Evolutionary conservation across 2,113 vertebrate species (phyloP).

Genomic region (Gila orcuttii): DNA sequence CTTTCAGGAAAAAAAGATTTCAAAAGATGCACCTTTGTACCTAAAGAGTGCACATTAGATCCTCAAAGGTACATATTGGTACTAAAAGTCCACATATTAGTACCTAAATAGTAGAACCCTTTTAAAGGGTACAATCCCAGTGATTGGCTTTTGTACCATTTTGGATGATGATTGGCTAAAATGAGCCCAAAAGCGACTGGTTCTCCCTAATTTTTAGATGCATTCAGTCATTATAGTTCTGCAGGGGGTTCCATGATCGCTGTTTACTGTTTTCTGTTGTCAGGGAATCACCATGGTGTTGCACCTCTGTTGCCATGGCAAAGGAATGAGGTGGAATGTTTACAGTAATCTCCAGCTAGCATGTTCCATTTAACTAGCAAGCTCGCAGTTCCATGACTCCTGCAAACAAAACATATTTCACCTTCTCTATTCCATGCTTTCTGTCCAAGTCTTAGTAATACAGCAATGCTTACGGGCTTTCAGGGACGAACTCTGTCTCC

Average conservation of each 20-base stretch:
- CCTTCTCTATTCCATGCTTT: not conserved
- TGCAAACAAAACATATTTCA: constrained; percentile 20
- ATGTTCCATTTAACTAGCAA: not conserved
- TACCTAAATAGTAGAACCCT: too few relatives aligned
- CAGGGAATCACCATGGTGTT: not conserved
- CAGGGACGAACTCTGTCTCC: constrained; percentile 5
- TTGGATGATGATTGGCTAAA: not conserved
- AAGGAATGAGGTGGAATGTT: not conserved
- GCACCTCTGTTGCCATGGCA: not conserved
- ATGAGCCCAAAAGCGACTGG: not conserved
- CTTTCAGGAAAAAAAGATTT: too few relatives aligned
- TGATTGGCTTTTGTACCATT: too few relatives aligned
- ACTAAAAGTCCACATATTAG: too few relatives aligned
- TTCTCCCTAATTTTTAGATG: not conserved
- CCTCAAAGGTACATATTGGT: too few relatives aligned
- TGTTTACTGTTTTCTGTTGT: constrained; percentile 7
- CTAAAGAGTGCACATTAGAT: too few relatives aligned
- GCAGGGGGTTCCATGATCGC: not conserved
- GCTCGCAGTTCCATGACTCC: not conserved
- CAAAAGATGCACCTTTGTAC: too few relatives aligned
- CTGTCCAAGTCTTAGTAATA: constrained; percentile 3
- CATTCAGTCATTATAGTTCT: not conserved
- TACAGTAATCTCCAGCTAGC: not conserved
- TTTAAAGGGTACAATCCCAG: too few relatives aligned
- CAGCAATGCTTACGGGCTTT: not conserved